Evolutionary conservation across 2,797 vertebrate genomes (phyloP).

Genomic region (Enoplosus armatus): DNA sequence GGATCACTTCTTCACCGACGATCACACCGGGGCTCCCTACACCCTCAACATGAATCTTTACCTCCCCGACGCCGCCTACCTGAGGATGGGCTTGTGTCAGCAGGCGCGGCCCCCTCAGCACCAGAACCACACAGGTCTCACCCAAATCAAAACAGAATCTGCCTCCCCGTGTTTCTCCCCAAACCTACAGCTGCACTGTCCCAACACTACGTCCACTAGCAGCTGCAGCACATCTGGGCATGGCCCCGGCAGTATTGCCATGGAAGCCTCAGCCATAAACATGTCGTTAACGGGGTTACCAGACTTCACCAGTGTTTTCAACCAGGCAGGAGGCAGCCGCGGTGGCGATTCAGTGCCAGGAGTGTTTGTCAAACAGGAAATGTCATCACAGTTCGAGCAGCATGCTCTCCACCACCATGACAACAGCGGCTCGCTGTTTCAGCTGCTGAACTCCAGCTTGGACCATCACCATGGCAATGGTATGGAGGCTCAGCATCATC

Average conservation of each 20-base stretch:
- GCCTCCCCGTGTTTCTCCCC: slow-evolving; percentile 79
- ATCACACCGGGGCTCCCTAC: slow-evolving; percentile 90
- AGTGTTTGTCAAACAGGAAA: slow-evolving; percentile 97
- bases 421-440: slow-evolving; percentile 90
- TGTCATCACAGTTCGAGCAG: slow-evolving; percentile 90
- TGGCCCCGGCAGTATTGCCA: slow-evolving; percentile 46
- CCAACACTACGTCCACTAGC: slow-evolving; percentile 69
- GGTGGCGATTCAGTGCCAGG: slow-evolving; percentile 69
- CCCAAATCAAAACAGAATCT: slow-evolving; percentile 93
- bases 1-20: slow-evolving; percentile 94
- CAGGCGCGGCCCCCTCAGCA: slow-evolving; percentile 75
- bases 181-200: slow-evolving; percentile 90
- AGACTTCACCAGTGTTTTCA: slow-evolving; percentile 98
- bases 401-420: slow-evolving; percentile 84
- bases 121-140: slow-evolving; percentile 65
- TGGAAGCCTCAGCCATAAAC: slow-evolving; percentile 74
- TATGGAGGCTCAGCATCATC: slow-evolving; percentile 78
- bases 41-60: slow-evolving; percentile 99
- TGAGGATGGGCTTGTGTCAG: slow-evolving; percentile 94
- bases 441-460: slow-evolving; percentile 94
- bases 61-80: slow-evolving; percentile 93
- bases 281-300: slow-evolving; percentile 88
- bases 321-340: slow-evolving; percentile 76
- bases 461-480: slow-evolving; percentile 88
- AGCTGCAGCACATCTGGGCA: slow-evolving; percentile 65